Evolutionary conservation across 2,888 invertebrate species (phyloP).

Genomic region (Metellina segmentata): DNA sequence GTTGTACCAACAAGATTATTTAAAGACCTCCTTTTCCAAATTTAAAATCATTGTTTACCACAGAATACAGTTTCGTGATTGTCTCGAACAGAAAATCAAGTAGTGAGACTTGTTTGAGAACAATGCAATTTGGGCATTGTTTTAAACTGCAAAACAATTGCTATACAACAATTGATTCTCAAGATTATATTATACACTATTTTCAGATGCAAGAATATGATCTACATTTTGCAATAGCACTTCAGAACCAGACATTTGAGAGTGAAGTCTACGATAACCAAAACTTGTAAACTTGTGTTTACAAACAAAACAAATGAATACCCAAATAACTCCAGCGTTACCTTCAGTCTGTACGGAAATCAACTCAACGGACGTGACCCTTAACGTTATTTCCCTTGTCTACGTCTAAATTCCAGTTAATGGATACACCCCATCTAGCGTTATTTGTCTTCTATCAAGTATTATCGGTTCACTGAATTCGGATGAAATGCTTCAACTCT

Average conservation of each 20-base stretch:
- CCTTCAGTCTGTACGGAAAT: conserved; percentile 16
- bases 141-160: no score
- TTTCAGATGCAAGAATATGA: no score
- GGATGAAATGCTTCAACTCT: conserved; percentile 2
- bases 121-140: no score
- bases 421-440: conserved; percentile 2
- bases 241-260: not conserved
- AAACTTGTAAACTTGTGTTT: not conserved
- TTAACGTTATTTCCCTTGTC: not conserved
- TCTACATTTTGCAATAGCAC: no score
- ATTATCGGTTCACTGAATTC: conserved; percentile 30
- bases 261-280: not conserved
- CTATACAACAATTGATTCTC: no score
- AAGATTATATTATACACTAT: no score
- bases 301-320: not conserved
- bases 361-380: conserved; percentile 7
- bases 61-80: no score
- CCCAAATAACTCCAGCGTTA: not conserved
- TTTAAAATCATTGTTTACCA: no score
- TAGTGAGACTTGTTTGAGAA: no score
- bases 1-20: no score
- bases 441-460: not conserved
- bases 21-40: no score
- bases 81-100: no score
- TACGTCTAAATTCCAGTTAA: conserved; percentile 1